Percentiles rank a stretch among this genome's conserved stretches.
These are phyloP conservation scores for Hypomesus transpacificus DNA, from an alignment of 2,113 vertebrate genomes.

Conservation along the genomic window DNA sequence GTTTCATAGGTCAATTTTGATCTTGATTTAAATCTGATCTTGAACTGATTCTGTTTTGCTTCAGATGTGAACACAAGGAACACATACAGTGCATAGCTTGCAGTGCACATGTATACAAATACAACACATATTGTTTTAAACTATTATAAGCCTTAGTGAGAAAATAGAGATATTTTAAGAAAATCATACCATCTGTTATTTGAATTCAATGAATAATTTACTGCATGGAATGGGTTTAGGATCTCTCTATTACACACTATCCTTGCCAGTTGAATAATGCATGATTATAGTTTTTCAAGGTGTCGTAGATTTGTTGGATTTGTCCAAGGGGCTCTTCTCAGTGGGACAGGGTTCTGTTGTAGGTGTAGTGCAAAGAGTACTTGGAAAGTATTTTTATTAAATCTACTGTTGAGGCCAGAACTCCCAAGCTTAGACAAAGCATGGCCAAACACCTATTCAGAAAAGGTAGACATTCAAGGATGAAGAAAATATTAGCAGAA, in stretches of 20 bases:
- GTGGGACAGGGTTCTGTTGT: conserved; percentile 25
- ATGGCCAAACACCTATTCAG: too few species aligned
- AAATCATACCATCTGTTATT: conserved; percentile 81
- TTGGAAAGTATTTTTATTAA: too few species aligned
- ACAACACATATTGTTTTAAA: conserved; percentile 54
- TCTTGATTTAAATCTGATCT: not conserved
- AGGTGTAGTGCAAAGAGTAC: too few species aligned
- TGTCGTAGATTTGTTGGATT: conserved; percentile 72
- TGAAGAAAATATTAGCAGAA: too few species aligned
- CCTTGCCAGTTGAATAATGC: conserved; percentile 78
- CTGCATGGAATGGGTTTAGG: conserved; percentile 76
- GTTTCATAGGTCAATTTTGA: not conserved
- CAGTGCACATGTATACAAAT: conserved; percentile 28
- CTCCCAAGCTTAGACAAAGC: too few species aligned
- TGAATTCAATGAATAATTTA: conserved; percentile 80
- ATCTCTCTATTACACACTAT: conserved; percentile 82
- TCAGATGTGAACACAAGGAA: not conserved
- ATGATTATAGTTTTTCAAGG: conserved; percentile 79
- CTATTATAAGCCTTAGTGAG: conserved; percentile 58
- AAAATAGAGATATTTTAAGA: conserved; percentile 84
- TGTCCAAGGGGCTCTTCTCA: conserved; percentile 64
- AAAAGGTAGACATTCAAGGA: too few species aligned
- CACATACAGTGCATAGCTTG: not conserved
- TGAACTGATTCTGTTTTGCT: too few species aligned
- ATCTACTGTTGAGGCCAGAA: too few species aligned